A percentile compares a stretch with the other conserved stretches of the same genome.
Conservation (phyloP, 2,888 invertebrate species). For the Micropterix aruncella region DNA sequence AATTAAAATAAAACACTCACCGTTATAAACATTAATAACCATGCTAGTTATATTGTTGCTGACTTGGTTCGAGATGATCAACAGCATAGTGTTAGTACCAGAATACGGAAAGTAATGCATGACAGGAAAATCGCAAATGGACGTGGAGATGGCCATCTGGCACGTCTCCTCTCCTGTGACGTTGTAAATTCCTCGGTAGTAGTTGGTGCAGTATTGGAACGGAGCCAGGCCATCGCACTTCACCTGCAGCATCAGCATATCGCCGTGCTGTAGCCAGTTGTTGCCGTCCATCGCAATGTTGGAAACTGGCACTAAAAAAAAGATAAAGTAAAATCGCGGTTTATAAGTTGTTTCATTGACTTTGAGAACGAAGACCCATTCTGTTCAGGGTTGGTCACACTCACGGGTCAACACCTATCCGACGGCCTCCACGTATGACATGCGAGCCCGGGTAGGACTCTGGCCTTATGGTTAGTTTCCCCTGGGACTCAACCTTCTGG, state of each 20-base stretch:
- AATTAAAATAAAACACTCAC: constrained; percentile 28
- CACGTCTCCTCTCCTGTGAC: constrained; percentile 70
- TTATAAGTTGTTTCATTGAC: too few species aligned
- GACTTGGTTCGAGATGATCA: constrained; percentile 66
- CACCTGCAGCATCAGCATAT: constrained; percentile 54
- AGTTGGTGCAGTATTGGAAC: constrained; percentile 54
- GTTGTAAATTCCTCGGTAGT: constrained; percentile 50
- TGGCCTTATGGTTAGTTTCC: too few species aligned
- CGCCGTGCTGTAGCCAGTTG: constrained; percentile 74
- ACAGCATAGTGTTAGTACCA: constrained; percentile 62
- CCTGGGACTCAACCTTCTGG: too few species aligned
- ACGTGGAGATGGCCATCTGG: constrained; percentile 19
- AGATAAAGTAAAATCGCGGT: too few species aligned
- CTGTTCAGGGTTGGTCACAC: too few species aligned
- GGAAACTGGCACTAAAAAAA: too few species aligned
- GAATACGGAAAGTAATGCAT: constrained; percentile 54
- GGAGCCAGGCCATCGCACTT: constrained; percentile 64
- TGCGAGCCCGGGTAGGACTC: too few species aligned
- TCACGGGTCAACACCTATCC: too few species aligned
- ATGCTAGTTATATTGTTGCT: constrained; percentile 53
- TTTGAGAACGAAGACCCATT: too few species aligned
- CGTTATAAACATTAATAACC: constrained; percentile 72
- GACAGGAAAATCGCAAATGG: constrained; percentile 45
- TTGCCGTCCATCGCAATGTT: constrained; percentile 57
- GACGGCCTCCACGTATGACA: too few species aligned